Base-by-base conservation (phyloP, 1,140 invertebrate genomes). In the Carcinoscorpius rotundicauda region DNA sequence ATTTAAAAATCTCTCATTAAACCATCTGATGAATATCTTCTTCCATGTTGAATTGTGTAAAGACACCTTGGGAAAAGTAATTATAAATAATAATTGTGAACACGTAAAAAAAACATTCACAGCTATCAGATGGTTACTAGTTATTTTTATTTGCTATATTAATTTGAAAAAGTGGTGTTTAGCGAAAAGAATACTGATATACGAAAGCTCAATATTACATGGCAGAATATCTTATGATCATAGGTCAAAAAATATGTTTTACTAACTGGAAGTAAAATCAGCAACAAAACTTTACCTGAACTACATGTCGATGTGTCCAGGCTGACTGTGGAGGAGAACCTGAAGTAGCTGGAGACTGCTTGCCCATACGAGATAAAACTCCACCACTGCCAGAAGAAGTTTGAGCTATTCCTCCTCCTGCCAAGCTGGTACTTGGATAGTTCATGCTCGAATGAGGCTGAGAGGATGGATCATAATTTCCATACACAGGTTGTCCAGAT, bases 401-500 rank as follows among this genome's bases (percentile, higher is more conserved):
- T 79, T 84, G 85, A 52, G 83, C 79, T 59, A 83, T 81, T 58
- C 84, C 85, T 51, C 85, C 86, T 50, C 82, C 85, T 6, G 84
- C 84, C 52, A 81, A 79, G 52, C 82, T 81, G 74, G 87, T 87
- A 66, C 82, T 82, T 68, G 86, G 83, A 72, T 85, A 81, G 66
- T 79, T 82, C 62, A 87, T 73, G 53, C 83, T 81, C 10, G 81
- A 73, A 66, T 73, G 72, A 61, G 75, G 68, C 63, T 71, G 69
- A 58, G 72, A 72, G 60, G 83, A 86, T 6, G 84, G 80, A 71
- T 87, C 86, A 65, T 87, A 87, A 61, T 76, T 82, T 59, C 79
- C 81, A 71, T 86, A 87, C 4, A 85, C 83, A 70, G 85, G 85
- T 74, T 87, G 85, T 10, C 83, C 81, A 65, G 85, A 86, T 58